phyloP scores from a whole-genome alignment of 2,888 invertebrate genomes.

The Meiosimyza platycephala region DNA sequence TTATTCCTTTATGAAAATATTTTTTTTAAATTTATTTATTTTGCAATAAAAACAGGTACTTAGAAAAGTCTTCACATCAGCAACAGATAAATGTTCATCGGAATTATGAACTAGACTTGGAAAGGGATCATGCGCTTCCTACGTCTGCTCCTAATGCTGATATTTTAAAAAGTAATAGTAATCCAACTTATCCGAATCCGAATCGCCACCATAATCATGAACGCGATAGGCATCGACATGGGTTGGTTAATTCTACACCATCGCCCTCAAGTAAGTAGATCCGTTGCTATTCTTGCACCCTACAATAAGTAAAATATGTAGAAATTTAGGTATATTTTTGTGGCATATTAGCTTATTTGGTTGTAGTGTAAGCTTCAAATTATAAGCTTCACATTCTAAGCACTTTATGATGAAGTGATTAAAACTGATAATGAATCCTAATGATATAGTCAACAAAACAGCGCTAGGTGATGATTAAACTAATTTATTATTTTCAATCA shows the following conservation, averaged over 20 bases:
- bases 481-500: too few relatives aligned
- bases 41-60: slow-evolving; percentile 52
- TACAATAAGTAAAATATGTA: too few relatives aligned
- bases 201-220: slow-evolving; percentile 70
- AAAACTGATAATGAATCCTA: too few relatives aligned
- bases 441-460: too few relatives aligned
- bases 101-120: slow-evolving; percentile 76
- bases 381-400: too few relatives aligned
- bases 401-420: too few relatives aligned
- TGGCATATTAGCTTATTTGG: too few relatives aligned
- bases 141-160: slow-evolving; percentile 83
- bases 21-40: slow-evolving; percentile 17
- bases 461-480: too few relatives aligned
- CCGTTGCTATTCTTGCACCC: too few relatives aligned
- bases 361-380: too few relatives aligned
- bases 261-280: slow-evolving; percentile 54
- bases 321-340: too few relatives aligned
- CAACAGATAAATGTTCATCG: slow-evolving; percentile 62
- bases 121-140: slow-evolving; percentile 79
- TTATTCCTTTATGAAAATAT: background rate
- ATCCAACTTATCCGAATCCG: slow-evolving; percentile 81
- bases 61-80: slow-evolving; percentile 60
- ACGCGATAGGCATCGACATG: slow-evolving; percentile 61
- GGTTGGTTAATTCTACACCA: slow-evolving; percentile 62
- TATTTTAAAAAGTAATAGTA: slow-evolving; percentile 81